A percentile compares a stretch with the other conserved stretches of the same genome.
Conservation (phyloP, 2,888 invertebrate genomes). For the Cacoxenus indagator region DNA sequence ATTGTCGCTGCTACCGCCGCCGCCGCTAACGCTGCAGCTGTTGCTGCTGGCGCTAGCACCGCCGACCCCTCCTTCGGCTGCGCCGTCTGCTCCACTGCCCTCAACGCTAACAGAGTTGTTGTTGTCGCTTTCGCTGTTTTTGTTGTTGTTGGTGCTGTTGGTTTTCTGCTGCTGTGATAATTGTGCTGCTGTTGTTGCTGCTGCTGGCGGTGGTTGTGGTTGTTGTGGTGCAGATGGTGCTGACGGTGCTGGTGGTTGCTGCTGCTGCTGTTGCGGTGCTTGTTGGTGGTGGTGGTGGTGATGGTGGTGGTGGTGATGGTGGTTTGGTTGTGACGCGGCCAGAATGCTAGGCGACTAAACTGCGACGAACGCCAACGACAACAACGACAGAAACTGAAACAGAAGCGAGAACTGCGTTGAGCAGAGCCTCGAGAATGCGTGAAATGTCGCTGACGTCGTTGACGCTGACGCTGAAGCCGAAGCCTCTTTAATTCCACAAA, state of each 20-base stretch:
- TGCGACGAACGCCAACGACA: constrained; percentile 34
- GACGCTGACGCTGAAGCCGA: neutral
- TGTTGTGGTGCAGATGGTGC: neutral
- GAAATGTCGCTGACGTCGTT: neutral
- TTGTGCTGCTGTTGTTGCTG: constrained; percentile 9
- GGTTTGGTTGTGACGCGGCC: constrained; percentile 68
- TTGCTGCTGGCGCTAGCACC: constrained; percentile 48
- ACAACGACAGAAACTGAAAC: constrained; percentile 36
- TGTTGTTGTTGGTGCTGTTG: neutral
- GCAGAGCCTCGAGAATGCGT: neutral
- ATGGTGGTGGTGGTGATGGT: neutral
- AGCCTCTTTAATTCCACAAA: too few relatives aligned
- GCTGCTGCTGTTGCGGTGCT: neutral
- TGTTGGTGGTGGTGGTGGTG: neutral
- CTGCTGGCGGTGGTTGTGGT: neutral
- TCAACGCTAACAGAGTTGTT: constrained; percentile 63
- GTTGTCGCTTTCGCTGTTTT: constrained; percentile 66
- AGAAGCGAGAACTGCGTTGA: constrained; percentile 11
- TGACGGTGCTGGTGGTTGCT: neutral
- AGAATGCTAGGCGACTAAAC: constrained; percentile 67
- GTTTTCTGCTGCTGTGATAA: neutral
- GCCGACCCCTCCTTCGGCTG: constrained; percentile 55
- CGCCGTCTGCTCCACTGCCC: constrained; percentile 40
- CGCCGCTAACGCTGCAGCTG: constrained; percentile 40
- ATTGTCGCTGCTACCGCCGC: constrained; percentile 66